These are phyloP conservation scores for Ianthella basta DNA, from an alignment of 37 sponge, comb jelly and placozoan genomes.

Conservation along the genomic window DNA sequence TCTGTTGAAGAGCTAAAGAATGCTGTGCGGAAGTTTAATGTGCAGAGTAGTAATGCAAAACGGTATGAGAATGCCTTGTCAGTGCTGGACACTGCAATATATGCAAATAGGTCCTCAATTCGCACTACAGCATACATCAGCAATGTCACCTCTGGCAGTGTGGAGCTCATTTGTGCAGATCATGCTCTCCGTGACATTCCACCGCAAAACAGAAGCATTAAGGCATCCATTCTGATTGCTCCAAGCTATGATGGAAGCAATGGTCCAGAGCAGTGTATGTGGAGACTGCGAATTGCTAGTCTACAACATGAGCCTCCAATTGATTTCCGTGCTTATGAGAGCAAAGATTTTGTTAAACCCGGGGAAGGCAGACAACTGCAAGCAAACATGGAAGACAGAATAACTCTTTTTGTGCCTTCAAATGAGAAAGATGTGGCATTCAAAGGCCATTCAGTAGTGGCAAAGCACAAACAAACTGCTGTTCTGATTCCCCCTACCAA, in stretches of 20 bases:
- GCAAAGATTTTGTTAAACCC: background rate
- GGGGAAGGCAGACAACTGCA: background rate
- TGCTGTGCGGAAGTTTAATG: background rate
- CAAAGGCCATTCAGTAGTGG: background rate
- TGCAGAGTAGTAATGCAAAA: background rate
- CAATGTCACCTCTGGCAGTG: background rate
- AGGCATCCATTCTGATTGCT: background rate
- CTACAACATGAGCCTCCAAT: background rate
- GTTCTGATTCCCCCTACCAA: background rate
- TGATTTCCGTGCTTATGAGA: background rate
- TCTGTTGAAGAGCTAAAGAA: background rate
- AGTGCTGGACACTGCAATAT: conserved; percentile 6
- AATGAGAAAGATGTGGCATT: background rate
- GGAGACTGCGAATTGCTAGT: background rate
- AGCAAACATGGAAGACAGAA: too few relatives aligned
- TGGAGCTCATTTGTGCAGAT: background rate
- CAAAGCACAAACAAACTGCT: background rate
- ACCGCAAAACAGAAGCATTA: background rate
- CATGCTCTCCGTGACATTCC: background rate
- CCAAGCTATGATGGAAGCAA: background rate
- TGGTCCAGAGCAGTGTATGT: background rate
- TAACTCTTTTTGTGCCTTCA: background rate
- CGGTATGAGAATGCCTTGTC: background rate
- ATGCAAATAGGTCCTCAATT: background rate
- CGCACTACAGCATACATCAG: background rate